Percentiles rank a stretch among this genome's conserved stretches.
Evolutionary conservation across 2,797 vertebrate genomes (phyloP).

Genomic region (Etheostoma perlongum): DNA sequence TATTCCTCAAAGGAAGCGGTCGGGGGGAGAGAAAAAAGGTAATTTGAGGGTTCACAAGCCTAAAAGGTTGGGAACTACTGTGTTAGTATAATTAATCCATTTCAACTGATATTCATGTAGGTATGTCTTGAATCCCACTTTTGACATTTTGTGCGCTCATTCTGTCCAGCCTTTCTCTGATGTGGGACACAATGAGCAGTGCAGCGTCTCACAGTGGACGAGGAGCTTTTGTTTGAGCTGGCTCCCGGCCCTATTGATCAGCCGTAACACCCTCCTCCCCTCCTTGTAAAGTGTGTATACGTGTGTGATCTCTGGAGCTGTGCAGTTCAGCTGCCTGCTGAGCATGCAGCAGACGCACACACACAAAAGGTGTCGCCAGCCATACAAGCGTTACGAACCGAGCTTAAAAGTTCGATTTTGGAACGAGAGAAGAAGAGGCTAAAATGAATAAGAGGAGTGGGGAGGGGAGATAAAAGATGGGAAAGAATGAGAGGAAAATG

Average conservation of each 20-base stretch:
- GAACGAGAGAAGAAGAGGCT: background rate
- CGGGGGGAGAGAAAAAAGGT: no score
- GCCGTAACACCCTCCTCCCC: conserved; percentile 36
- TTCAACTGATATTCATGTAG: conserved; percentile 6
- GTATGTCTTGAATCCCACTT: conserved; percentile 28
- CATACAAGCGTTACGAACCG: background rate
- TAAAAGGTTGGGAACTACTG: background rate
- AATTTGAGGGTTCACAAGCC: background rate
- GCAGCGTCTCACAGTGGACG: conserved; percentile 57
- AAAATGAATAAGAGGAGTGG: background rate
- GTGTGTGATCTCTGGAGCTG: conserved; percentile 72
- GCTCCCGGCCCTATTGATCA: conserved; percentile 77
- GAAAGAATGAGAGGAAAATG: conserved; percentile 30
- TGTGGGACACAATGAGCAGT: conserved; percentile 67
- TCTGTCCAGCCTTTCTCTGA: conserved; percentile 57
- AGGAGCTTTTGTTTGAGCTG: conserved; percentile 73
- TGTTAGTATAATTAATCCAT: background rate
- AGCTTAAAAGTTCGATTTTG: conserved; percentile 33
- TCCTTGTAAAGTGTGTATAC: conserved; percentile 61
- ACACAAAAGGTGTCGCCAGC: conserved; percentile 42
- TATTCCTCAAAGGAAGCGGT: background rate
- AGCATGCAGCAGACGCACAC: conserved; percentile 40
- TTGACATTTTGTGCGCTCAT: conserved; percentile 29
- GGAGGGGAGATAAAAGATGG: conserved; percentile 27
- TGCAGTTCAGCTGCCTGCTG: conserved; percentile 64